Evolutionary conservation across 2,113 vertebrate species (phyloP).

Genomic region (Plecotus auritus): DNA sequence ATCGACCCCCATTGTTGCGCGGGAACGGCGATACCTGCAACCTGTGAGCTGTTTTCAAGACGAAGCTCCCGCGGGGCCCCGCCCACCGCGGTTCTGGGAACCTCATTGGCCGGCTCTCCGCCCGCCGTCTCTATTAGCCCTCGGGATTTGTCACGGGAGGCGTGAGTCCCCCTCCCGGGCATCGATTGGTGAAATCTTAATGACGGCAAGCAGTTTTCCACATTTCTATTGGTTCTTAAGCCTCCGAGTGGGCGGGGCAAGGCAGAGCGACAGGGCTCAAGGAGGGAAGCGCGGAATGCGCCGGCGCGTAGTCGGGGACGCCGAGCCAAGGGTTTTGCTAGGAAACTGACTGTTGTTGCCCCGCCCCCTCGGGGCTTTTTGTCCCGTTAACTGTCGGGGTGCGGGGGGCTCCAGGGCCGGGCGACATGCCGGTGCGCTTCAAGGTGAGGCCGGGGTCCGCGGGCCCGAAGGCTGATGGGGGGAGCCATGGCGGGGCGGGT

Average conservation of each 20-base stretch:
- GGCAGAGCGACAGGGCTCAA: neutral
- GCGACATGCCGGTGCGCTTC: slow-evolving; percentile 80
- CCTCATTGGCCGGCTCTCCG: slow-evolving; percentile 37
- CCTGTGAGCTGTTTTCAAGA: fast-evolving
- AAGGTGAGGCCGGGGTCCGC: slow-evolving; percentile 73
- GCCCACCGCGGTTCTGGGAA: neutral
- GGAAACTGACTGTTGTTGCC: slow-evolving; percentile 56
- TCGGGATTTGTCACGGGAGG: neutral
- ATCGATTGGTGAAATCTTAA: slow-evolving; percentile 43
- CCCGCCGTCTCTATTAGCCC: neutral
- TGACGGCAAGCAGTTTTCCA: neutral
- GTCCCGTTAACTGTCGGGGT: slow-evolving; percentile 55
- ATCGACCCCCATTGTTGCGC: neutral
- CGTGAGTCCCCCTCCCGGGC: neutral
- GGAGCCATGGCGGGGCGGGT: neutral
- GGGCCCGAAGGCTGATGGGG: neutral
- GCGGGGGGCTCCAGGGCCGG: neutral
- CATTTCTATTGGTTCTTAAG: slow-evolving; percentile 38
- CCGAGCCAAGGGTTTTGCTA: neutral
- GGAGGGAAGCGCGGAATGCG: slow-evolving; percentile 56
- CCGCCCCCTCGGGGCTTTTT: neutral
- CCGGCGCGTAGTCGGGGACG: slow-evolving; percentile 72
- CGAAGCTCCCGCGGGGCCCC: slow-evolving; percentile 28
- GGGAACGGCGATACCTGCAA: fast-evolving
- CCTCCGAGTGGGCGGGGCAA: slow-evolving; percentile 25